These are phyloP conservation scores for Miniopterus natalensis DNA, from an alignment of 2,113 vertebrate genomes.

Conservation along the genomic window DNA sequence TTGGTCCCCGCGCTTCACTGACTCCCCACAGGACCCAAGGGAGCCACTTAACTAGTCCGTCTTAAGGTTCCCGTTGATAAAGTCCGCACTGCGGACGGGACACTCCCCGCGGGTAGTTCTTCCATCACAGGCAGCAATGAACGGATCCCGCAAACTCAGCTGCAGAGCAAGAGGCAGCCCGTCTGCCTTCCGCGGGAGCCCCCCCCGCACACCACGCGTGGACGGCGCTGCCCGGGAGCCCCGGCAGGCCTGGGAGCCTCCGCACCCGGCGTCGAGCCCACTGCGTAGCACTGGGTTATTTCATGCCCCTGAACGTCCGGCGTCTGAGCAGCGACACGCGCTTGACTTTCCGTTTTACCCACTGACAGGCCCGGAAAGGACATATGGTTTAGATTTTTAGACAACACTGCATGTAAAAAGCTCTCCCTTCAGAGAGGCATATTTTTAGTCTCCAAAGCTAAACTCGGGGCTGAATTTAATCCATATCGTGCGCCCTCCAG, in stretches of 20 bases:
- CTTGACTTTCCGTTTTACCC: neutral
- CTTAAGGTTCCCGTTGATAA: neutral
- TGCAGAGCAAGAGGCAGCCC: neutral
- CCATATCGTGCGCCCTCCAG: conserved; percentile 73
- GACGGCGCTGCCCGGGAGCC: too few relatives aligned
- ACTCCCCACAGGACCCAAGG: neutral
- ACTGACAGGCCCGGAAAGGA: conserved; percentile 70
- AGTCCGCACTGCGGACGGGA: neutral
- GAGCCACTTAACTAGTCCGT: conserved; percentile 3
- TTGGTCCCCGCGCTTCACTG: neutral
- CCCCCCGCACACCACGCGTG: neutral
- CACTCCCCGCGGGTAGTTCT: neutral
- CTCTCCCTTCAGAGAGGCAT: conserved; percentile 84
- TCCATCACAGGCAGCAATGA: neutral
- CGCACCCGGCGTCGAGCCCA: neutral
- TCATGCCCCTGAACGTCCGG: conserved; percentile 61
- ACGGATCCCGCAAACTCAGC: neutral
- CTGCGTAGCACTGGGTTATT: conserved; percentile 28
- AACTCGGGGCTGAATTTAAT: conserved; percentile 79
- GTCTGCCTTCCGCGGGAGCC: neutral
- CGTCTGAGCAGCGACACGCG: conserved; percentile 65
- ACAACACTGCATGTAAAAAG: conserved; percentile 76
- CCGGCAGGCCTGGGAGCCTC: neutral
- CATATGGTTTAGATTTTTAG: conserved; percentile 81
- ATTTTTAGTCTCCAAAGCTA: conserved; percentile 83